Evolutionary conservation across 2,888 invertebrate genomes (phyloP).

Genomic region (Drymonia ruficornis): DNA sequence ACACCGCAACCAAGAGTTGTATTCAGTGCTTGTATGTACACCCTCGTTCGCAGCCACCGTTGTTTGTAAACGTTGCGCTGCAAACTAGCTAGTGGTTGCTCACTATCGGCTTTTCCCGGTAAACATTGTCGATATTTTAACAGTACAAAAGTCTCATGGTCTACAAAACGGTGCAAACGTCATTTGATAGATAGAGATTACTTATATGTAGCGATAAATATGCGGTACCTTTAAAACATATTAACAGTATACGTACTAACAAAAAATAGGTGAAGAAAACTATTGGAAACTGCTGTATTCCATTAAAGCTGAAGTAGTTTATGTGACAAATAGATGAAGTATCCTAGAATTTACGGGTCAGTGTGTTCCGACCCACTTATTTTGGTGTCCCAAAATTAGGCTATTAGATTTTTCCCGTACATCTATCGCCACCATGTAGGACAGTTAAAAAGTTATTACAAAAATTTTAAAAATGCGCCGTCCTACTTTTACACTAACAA

Average conservation of each 20-base stretch:
- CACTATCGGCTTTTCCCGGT: conserved; percentile 37
- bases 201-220: too few species aligned
- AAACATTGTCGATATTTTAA: conserved; percentile 45
- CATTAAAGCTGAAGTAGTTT: not conserved
- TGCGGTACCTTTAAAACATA: too few species aligned
- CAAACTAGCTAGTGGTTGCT: conserved; percentile 57
- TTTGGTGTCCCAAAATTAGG: too few species aligned
- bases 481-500: conserved; percentile 12
- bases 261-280: not conserved
- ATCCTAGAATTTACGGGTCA: too few species aligned
- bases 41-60: conserved; percentile 63
- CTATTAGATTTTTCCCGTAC: not conserved
- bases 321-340: too few species aligned
- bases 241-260: not conserved
- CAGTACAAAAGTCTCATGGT: not conserved
- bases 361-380: too few species aligned
- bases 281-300: not conserved
- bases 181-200: too few species aligned
- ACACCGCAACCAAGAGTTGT: conserved; percentile 56
- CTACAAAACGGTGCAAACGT: too few species aligned
- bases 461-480: conserved; percentile 15
- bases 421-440: not conserved
- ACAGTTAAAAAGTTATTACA: not conserved
- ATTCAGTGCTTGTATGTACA: conserved; percentile 60
- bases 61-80: conserved; percentile 73